Evolutionary conservation across 1,140 invertebrate species (phyloP).

Genomic region (Scaptomyza pallida): DNA sequence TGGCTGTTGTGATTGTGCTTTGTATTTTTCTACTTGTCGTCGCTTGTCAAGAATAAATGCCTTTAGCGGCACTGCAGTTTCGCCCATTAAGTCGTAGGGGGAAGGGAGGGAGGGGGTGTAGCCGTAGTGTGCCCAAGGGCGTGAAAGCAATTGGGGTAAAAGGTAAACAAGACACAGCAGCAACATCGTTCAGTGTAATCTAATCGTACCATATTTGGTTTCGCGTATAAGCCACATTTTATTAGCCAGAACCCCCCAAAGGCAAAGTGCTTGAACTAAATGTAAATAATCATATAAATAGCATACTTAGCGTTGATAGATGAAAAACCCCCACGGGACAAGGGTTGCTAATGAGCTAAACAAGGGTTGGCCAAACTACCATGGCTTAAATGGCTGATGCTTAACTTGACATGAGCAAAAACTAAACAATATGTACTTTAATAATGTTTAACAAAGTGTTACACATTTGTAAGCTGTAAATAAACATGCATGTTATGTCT

Average conservation of each 20-base stretch:
- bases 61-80: slow-evolving; percentile 60
- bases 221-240: slow-evolving; percentile 35
- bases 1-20: slow-evolving; percentile 56
- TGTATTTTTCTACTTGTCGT: slow-evolving; percentile 47
- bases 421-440: neutral
- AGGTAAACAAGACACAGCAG: slow-evolving; percentile 48
- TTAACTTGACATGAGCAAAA: neutral
- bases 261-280: slow-evolving; percentile 44
- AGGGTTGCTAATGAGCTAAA: slow-evolving; percentile 28
- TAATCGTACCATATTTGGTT: slow-evolving; percentile 39
- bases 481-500: neutral
- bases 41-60: slow-evolving; percentile 71
- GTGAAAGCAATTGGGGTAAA: slow-evolving; percentile 34
- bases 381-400: slow-evolving; percentile 1
- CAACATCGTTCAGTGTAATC: slow-evolving; percentile 40
- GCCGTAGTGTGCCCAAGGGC: slow-evolving; percentile 29
- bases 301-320: slow-evolving; percentile 39
- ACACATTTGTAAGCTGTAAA: neutral
- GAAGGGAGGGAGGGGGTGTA: neutral
- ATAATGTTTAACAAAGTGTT: neutral
- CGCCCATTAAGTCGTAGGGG: slow-evolving; percentile 55
- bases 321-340: slow-evolving; percentile 16
- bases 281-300: slow-evolving; percentile 55
- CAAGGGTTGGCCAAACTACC: slow-evolving; percentile 8
- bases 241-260: slow-evolving; percentile 26